Base-by-base conservation (phyloP, 2,888 invertebrate genomes). In the Nomada fucata region DNA sequence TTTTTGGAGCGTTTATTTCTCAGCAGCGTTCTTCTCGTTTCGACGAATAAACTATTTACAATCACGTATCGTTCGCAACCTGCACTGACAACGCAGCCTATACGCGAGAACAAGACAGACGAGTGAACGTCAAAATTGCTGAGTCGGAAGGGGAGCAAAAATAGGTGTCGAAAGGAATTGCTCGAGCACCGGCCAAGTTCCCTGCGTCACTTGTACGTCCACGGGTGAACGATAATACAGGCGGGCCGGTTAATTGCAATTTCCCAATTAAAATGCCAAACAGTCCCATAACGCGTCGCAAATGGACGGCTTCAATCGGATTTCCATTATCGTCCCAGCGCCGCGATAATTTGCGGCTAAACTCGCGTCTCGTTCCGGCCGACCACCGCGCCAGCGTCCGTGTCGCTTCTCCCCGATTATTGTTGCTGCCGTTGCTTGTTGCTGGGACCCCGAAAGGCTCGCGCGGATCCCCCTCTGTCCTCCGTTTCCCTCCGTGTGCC, bases 261-360 rank as follows among this genome's bases (percentile, higher is more conserved):
- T 91, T 90, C 83, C 89, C 89, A 90, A 90, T 91, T 90, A 91
- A 90, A 90, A 88, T 89, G 80, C 88, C 89, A 89, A 91, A 90
- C 86, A 86, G 83, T 79, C 76, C 78, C 83, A 85, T 87, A 88
- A 89, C 82, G 87, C 85, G 87, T 85, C 75, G 89, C 84, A 88
- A 91, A 91, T 91, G 88, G 88, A 89, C 86, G 88, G 89, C 84
- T 89, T 85, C 89, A 90, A 91, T 92, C 88, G 91, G 89, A 91
- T 92, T 92, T 92, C 90, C 91, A 92, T 92, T 92, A 92, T 91
- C 90, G 90, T 86, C 80, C 86, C 84, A 90, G 88, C 89, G 85
- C 88, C 87, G 81, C 89, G 88, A 91, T 92, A 92, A 92, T 92
- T 91, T 91, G 89, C 89, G 90, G 90, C 89, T 89, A 90, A 90